Conservation (phyloP, 2,888 invertebrate species). For the Gasteruption jaculator region DNA sequence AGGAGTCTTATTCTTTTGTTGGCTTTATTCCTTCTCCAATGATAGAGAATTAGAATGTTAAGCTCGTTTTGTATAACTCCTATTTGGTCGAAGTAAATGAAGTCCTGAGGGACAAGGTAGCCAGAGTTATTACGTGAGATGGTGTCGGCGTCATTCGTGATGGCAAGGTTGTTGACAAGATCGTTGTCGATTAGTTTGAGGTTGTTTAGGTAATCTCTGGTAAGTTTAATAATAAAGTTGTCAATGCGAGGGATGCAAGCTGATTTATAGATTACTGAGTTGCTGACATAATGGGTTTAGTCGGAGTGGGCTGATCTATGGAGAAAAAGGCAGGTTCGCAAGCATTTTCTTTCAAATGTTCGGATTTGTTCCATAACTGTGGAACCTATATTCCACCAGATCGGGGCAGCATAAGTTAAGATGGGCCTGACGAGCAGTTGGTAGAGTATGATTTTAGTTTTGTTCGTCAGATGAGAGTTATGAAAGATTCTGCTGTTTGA, state of each 20-base stretch:
- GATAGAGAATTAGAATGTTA: conserved; percentile 3
- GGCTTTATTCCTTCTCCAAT: background rate
- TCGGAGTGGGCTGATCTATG: conserved; percentile 4
- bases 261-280: conserved; percentile 11
- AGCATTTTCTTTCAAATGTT: conserved; percentile 17
- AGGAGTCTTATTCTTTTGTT: too few relatives aligned
- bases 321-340: conserved; percentile 4
- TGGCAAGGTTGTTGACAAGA: too few relatives aligned
- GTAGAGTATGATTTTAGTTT: conserved; percentile 20
- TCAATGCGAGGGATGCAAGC: conserved; percentile 15
- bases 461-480: conserved; percentile 5
- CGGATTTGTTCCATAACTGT: conserved; percentile 20
- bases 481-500: conserved; percentile 18
- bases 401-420: conserved; percentile 16
- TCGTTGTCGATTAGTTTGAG: background rate
- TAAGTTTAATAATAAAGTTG: conserved; percentile 10
- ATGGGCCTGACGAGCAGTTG: conserved; percentile 17
- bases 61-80: background rate
- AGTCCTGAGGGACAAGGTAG: too few relatives aligned
- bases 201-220: conserved; percentile 12
- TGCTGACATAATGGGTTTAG: conserved; percentile 6
- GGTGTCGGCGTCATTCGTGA: too few relatives aligned
- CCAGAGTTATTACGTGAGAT: too few relatives aligned
- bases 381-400: conserved; percentile 19
- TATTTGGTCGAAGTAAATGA: too few relatives aligned